phyloP scores from a whole-genome alignment of 2,113 vertebrate species.

The Lycaon pictus region DNA sequence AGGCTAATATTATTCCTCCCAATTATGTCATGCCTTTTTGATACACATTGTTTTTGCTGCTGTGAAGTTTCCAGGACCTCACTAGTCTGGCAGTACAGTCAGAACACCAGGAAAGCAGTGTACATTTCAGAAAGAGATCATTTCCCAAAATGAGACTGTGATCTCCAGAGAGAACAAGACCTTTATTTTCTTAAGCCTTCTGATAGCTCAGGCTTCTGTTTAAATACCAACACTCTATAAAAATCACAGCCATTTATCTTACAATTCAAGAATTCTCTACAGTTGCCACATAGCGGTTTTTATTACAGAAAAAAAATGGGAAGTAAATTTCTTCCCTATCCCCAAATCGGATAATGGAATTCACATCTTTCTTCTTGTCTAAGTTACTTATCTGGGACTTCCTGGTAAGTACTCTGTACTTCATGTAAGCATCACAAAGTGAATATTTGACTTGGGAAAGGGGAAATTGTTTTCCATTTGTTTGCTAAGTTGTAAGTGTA shows the following conservation, averaged over 20 bases:
- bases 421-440: background rate
- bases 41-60: background rate
- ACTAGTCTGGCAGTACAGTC: background rate
- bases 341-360: conserved; percentile 54
- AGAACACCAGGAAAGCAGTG: background rate
- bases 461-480: background rate
- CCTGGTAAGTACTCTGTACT: conserved; percentile 19
- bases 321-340: conserved; percentile 58
- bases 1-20: background rate
- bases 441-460: background rate
- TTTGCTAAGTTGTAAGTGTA: background rate
- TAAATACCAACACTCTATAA: conserved; percentile 74
- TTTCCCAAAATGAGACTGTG: conserved; percentile 65
- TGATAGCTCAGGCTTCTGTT: conserved; percentile 58
- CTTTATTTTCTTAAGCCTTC: conserved; percentile 71
- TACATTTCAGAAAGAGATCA: conserved; percentile 46
- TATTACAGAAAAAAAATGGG: conserved; percentile 44
- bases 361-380: conserved; percentile 20
- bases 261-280: conserved; percentile 62
- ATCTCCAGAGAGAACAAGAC: conserved; percentile 65
- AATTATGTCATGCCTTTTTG: background rate
- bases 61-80: background rate
- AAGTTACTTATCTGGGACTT: conserved; percentile 51
- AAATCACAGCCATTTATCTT: conserved; percentile 73
- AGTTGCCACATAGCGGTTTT: conserved; percentile 64